Evolutionary conservation across 2,888 invertebrate genomes (phyloP).

Genomic region (Alentia gelatinosa): DNA sequence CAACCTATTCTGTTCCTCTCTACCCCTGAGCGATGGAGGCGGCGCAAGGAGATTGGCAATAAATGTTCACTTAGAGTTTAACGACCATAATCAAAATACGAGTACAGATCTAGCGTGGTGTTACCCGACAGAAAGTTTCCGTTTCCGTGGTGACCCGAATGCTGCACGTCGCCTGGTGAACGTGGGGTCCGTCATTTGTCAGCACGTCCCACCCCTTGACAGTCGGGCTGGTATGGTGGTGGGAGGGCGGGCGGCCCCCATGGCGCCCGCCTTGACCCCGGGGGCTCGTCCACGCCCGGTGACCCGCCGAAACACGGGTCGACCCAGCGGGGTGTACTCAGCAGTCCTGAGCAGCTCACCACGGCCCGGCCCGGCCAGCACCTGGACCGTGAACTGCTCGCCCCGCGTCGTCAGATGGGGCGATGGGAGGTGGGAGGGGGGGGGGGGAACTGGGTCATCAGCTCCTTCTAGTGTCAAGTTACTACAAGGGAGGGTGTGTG

Average conservation of each 20-base stretch:
- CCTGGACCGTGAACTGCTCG: neutral
- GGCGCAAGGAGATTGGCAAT: too few species aligned
- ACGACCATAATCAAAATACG: too few species aligned
- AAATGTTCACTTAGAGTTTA: too few species aligned
- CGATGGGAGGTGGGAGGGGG: too few species aligned
- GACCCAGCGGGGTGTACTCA: neutral
- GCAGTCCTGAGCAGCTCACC: neutral
- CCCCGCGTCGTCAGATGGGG: neutral
- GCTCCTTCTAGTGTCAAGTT: neutral
- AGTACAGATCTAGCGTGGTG: too few species aligned
- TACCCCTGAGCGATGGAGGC: too few species aligned
- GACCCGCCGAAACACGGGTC: neutral
- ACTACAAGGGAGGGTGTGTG: neutral
- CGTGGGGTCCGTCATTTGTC: neutral
- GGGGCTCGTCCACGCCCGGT: neutral
- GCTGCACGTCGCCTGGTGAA: too few species aligned
- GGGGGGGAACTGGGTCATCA: neutral
- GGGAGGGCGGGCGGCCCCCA: neutral
- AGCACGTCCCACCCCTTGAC: neutral
- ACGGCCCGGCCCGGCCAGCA: neutral
- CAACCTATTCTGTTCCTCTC: too few species aligned
- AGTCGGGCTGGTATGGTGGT: neutral
- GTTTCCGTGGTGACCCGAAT: too few species aligned
- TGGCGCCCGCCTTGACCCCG: neutral
- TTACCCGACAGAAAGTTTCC: too few species aligned